Percentiles rank a stretch among this genome's conserved stretches.
Evolutionary conservation across 2,888 invertebrate species (phyloP).

Genomic region (Rhogogaster chlorosoma): DNA sequence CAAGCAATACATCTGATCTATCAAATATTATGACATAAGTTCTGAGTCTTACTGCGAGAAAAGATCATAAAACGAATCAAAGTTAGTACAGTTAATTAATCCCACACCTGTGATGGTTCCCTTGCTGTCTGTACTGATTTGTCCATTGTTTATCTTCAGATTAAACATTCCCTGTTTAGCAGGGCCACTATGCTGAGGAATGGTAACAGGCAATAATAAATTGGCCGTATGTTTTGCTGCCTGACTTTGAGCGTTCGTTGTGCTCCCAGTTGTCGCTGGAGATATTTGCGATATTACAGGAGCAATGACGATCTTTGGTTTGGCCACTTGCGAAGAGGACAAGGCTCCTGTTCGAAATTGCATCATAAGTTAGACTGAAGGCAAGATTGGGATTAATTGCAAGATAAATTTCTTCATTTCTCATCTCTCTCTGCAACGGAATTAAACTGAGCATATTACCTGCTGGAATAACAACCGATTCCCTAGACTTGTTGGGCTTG

Average conservation of each 20-base stretch:
- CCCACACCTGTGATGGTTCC: slow-evolving; percentile 82
- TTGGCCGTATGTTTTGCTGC: slow-evolving; percentile 73
- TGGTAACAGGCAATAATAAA: slow-evolving; percentile 72
- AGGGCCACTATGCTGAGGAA: slow-evolving; percentile 70
- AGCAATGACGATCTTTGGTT: slow-evolving; percentile 72
- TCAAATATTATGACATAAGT: background rate
- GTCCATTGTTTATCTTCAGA: slow-evolving; percentile 85
- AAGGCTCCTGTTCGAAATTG: slow-evolving; percentile 64
- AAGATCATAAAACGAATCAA: background rate
- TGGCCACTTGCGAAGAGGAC: slow-evolving; percentile 67
- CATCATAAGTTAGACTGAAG: background rate
- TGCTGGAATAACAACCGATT: slow-evolving; percentile 73
- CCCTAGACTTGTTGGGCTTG: slow-evolving; percentile 72
- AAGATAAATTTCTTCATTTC: background rate
- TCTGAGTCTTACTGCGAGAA: background rate
- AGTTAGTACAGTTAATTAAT: background rate
- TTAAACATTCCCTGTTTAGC: slow-evolving; percentile 83
- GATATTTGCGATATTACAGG: slow-evolving; percentile 73
- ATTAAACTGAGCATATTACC: slow-evolving; percentile 62
- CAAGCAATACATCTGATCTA: background rate
- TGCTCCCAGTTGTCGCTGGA: slow-evolving; percentile 67
- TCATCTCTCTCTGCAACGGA: background rate
- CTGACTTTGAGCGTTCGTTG: slow-evolving; percentile 66
- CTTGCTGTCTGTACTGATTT: slow-evolving; percentile 82
- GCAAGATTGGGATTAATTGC: background rate